Base-by-base conservation (phyloP, 2,888 invertebrate species). In the Celastrina argiolus region DNA sequence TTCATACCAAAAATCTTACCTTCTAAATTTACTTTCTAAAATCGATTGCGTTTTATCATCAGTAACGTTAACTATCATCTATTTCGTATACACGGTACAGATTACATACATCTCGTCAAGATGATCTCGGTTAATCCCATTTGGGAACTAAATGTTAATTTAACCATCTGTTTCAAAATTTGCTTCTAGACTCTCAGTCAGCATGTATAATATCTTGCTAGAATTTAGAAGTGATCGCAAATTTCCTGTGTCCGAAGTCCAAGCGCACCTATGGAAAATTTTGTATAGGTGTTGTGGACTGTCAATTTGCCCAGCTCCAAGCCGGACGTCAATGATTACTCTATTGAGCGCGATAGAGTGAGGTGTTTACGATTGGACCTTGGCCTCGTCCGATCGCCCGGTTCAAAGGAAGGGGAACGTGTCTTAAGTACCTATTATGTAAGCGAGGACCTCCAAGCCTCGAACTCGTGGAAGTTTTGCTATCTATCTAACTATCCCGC, bases 301-400 rank as follows among this genome's bases (percentile, higher is more conserved):
- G 68, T 12, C 68, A 71, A 71, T 70, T 70, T 69, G 69, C 72
- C 73, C 71, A 74, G 69, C 66, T 66, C 51, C 66, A 69, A 56
- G 69, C 74, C 75, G 77, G 77, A 78, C 73, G 75, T 67, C 34
- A 67, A 66, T 71, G 70, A 74, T 76, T 75, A 75, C 73, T 71
- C 71, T 72, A 76, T 77, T 76, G 74, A 75, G 69, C 67, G 70
- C 71, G 73, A 56, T 56, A 58, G 26, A 56, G 58, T 58, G 65
- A 66, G 65, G 65, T 66, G 74, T 74, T 75, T 73, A 71, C 69
- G 68, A 66, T 67, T 74, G 73, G 71, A 77, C 77, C 76, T 77
- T 76, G 76, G 73, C 72, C 74, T 71, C 72, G 72, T 68, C 67
- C 71, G 71, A 72, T 71, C 65, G 69, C 69, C 69, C 70, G 68